Evolutionary conservation across 2,113 vertebrate species (phyloP), one percentile per base, ranked within the genome.

Genomic region (Tupaia tana): DNA sequence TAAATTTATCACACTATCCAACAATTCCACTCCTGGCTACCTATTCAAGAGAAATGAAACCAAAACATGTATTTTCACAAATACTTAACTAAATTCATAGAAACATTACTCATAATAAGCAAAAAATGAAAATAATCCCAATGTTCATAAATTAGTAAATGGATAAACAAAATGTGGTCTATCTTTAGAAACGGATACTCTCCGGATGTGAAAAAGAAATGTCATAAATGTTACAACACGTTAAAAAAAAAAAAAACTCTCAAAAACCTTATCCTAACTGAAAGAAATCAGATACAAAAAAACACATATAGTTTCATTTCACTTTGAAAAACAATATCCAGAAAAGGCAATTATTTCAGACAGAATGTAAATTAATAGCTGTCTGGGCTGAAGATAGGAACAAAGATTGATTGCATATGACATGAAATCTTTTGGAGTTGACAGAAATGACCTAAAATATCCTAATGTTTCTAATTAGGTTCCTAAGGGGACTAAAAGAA

Each of bases 21-120:
- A 92, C 8, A 86, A 74, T 69, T 86, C 31, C 13, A 79, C 9
- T 16, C 4, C 16, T 66, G 73, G 29, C 15, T 83, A 73, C 34
- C 14, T 78, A 86, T 63, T 77, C 31, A 75, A 71, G 13, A 93
- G 34, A 93, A 89, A 86, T 91, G 16, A 77, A 67, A 85, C 74
- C 4, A 54, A 78, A 93, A 70, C 73, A 16, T 29, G 70, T 66
- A 2, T 69, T 64, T n/a, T 84, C 64, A 94, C 59, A 90, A 59
- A 70, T 10, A 70, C 7, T 22, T 75, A 71, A 22, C 13, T 56
- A 58, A 74, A 78, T 43, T 75, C 66, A 96, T 5, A 20, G 59
- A 79, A 74, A 14, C 12, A 84, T 34, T 88, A 74, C 52, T 79
- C 31, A 20, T 56, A 75, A 80, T 63, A 58, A 0, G 24, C 59